Percentiles rank a stretch among this genome's conserved stretches.
Conservation (phyloP, 2,113 vertebrate species). For the Prietella phreatophila region DNA sequence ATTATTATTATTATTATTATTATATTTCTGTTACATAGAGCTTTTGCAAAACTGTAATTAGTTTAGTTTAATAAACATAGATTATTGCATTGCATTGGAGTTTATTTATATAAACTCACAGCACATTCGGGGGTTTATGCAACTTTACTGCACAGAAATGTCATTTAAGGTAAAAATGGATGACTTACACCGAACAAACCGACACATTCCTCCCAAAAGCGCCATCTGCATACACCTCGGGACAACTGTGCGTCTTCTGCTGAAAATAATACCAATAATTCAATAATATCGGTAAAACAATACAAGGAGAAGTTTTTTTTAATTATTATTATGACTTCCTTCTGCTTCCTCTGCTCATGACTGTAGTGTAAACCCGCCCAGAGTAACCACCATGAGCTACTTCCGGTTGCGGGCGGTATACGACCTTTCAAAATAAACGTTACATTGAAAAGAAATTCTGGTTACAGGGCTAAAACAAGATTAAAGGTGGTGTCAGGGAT, state of each 20-base stretch:
- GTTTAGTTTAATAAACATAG: not conserved
- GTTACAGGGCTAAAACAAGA: not conserved
- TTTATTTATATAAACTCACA: not conserved
- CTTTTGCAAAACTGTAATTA: not conserved
- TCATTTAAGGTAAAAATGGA: not conserved
- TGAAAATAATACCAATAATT: not conserved
- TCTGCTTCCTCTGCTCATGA: not conserved
- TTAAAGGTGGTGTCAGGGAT: not conserved
- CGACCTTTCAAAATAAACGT: slow-evolving; percentile 9
- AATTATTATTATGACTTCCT: not conserved
- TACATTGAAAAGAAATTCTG: not conserved
- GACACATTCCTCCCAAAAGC: slow-evolving; percentile 62
- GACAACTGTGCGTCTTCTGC: not conserved
- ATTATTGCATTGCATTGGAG: not conserved
- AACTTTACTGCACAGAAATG: not conserved
- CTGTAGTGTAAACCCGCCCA: not conserved
- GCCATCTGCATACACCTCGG: slow-evolving; percentile 57
- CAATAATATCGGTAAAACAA: not conserved
- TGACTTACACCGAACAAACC: slow-evolving; percentile 67
- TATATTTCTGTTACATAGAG: not conserved
- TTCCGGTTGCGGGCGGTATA: not conserved
- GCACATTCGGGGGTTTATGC: not conserved
- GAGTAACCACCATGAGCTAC: not conserved
- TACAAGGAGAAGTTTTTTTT: too few species aligned
- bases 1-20: not conserved